phyloP scores from a whole-genome alignment of 1,140 invertebrate genomes.

The Vanessa tameamea region DNA sequence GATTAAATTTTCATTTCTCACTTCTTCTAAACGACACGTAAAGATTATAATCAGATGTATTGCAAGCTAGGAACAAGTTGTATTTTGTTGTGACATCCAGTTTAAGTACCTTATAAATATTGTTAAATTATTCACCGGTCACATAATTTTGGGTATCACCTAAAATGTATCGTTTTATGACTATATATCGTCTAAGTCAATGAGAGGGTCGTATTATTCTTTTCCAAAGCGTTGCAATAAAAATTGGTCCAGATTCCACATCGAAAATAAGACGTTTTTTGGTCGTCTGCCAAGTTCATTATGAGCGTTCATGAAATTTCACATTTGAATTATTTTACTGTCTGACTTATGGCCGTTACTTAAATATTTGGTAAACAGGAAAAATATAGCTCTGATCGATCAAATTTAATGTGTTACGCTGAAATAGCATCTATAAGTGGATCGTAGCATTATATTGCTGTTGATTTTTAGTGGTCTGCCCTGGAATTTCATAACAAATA shows the following conservation, averaged over 20 bases:
- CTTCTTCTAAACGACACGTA: background rate
- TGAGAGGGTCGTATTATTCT: slow-evolving; percentile 34
- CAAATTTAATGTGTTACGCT: slow-evolving; percentile 74
- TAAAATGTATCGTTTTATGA: slow-evolving; percentile 7
- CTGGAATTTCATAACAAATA: slow-evolving; percentile 22
- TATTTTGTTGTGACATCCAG: background rate
- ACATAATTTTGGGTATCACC: slow-evolving; percentile 5
- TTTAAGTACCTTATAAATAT: too few relatives aligned
- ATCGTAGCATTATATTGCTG: slow-evolving; percentile 43
- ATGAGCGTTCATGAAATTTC: slow-evolving; percentile 81
- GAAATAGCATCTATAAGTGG: slow-evolving; percentile 73
- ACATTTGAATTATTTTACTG: slow-evolving; percentile 81
- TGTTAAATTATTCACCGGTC: too few relatives aligned
- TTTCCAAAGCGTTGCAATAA: slow-evolving; percentile 78
- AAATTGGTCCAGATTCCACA: slow-evolving; percentile 80
- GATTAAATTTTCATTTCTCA: background rate
- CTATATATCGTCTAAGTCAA: slow-evolving; percentile 35
- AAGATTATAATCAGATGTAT: background rate
- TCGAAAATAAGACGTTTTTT: slow-evolving; percentile 81
- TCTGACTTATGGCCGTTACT: slow-evolving; percentile 80
- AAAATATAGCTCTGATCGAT: slow-evolving; percentile 80
- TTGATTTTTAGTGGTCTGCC: slow-evolving; percentile 29
- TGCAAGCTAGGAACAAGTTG: background rate
- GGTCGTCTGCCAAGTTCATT: slow-evolving; percentile 80
- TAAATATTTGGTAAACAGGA: slow-evolving; percentile 81